Percentiles rank a stretch among this genome's conserved stretches.
Conservation (phyloP, 2,113 vertebrate genomes). For the Corvus moneduloides region DNA sequence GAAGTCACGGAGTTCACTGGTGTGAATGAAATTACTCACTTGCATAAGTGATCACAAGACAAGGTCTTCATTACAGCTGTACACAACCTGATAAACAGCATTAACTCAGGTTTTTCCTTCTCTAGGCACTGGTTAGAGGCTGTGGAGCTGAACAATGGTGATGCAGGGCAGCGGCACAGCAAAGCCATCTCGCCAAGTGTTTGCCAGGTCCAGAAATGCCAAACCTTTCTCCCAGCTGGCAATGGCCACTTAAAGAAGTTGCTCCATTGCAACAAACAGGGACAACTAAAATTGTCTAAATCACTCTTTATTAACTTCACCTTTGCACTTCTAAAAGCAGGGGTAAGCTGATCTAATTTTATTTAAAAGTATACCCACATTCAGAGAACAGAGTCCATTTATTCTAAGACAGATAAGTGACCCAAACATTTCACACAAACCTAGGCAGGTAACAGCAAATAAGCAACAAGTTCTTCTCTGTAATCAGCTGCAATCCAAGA, state of each 20-base stretch:
- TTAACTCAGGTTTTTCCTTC: not conserved
- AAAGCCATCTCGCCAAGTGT: not conserved
- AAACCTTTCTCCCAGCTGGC: not conserved
- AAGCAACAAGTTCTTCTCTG: not conserved
- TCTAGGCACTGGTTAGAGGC: not conserved
- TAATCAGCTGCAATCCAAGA: not conserved
- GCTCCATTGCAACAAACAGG: not conserved
- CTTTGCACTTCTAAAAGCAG: not conserved
- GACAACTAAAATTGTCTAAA: not conserved
- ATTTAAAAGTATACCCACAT: not conserved
- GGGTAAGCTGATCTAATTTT: not conserved
- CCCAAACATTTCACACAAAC: not conserved
- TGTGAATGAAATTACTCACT: not conserved
- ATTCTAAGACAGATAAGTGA: not conserved
- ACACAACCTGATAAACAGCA: not conserved
- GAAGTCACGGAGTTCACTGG: not conserved
- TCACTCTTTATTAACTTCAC: not conserved
- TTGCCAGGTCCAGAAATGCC: not conserved
- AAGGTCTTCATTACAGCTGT: not conserved
- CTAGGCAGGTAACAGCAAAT: not conserved
- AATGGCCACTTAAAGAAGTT: not conserved
- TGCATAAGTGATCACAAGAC: not conserved
- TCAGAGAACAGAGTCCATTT: not conserved
- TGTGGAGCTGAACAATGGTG: not conserved
- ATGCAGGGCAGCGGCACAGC: not conserved